A percentile compares a stretch with the other conserved stretches of the same genome.
These are phyloP conservation scores for Leucophenga maculata DNA, from an alignment of 2,888 invertebrate species.

Conservation along the genomic window DNA sequence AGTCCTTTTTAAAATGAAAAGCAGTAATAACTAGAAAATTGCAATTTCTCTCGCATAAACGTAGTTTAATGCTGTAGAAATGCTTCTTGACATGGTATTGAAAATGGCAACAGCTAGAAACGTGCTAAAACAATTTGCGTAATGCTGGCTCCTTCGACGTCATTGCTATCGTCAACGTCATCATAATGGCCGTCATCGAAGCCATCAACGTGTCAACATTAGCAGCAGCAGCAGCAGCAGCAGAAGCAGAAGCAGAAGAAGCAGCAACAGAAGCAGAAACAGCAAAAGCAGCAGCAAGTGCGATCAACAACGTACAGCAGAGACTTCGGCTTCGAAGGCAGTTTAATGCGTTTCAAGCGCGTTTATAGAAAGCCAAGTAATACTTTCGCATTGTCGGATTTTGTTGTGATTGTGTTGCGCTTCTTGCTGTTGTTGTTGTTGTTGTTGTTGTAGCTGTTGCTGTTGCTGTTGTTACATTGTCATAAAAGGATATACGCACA, in stretches of 20 bases:
- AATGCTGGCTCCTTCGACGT: not conserved
- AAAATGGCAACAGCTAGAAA: not conserved
- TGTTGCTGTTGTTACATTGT: conserved; percentile 1
- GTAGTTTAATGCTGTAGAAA: not conserved
- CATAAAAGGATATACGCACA: conserved; percentile 5
- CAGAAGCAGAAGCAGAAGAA: no score
- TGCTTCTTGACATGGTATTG: not conserved
- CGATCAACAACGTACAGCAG: not conserved
- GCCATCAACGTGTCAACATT: not conserved
- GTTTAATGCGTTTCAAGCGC: not conserved
- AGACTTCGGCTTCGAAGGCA: not conserved
- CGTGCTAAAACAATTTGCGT: not conserved
- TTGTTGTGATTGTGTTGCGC: conserved; percentile 11
- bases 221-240: not conserved
- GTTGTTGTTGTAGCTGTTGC: not conserved
- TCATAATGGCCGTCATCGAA: not conserved
- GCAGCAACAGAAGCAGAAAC: no score
- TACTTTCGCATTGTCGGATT: not conserved
- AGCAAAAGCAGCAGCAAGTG: not conserved
- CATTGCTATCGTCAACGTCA: not conserved
- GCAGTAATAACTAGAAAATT: no score
- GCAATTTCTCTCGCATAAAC: no score
- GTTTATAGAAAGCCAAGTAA: not conserved
- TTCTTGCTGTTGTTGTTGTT: conserved; percentile 7
- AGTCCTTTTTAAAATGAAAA: no score